Evolutionary conservation across 1,140 invertebrate species (phyloP).

Genomic region (Magallana angulata): DNA sequence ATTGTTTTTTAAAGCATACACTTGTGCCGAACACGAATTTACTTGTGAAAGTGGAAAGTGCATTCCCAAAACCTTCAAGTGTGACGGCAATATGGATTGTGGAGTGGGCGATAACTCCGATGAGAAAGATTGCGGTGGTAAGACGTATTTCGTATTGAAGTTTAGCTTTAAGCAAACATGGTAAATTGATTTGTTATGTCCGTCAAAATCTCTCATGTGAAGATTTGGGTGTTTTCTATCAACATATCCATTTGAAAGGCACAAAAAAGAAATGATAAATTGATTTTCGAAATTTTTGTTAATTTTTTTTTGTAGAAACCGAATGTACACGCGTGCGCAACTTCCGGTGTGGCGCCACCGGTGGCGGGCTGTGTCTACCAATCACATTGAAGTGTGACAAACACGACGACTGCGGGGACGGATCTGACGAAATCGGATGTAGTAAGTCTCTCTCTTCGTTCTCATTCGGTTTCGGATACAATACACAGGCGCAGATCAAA

Average conservation of each 20-base stretch:
- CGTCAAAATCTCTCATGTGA: too few species aligned
- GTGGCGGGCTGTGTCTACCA: constrained; percentile 60
- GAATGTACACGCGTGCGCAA: not conserved
- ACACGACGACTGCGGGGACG: constrained; percentile 70
- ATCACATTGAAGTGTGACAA: constrained; percentile 62
- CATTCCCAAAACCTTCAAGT: constrained; percentile 55
- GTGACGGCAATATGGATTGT: constrained; percentile 66
- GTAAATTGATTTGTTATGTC: too few species aligned
- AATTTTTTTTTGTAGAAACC: not conserved
- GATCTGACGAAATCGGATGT: constrained; percentile 67
- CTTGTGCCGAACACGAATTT: constrained; percentile 78
- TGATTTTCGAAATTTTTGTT: too few species aligned
- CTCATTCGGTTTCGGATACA: too few species aligned
- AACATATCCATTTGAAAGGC: too few species aligned
- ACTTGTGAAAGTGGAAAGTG: constrained; percentile 58
- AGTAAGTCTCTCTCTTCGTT: constrained; percentile 57
- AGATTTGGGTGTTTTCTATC: too few species aligned
- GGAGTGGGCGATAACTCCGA: constrained; percentile 61
- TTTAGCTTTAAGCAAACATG: too few species aligned
- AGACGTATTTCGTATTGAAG: too few species aligned
- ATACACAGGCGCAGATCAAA: too few species aligned
- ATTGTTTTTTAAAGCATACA: not conserved
- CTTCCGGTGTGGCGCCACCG: constrained; percentile 53
- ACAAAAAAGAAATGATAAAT: too few species aligned
- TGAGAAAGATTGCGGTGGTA: constrained; percentile 56